Evolutionary conservation across 1,140 invertebrate species (phyloP).

Genomic region (Drosophila mauritiana): DNA sequence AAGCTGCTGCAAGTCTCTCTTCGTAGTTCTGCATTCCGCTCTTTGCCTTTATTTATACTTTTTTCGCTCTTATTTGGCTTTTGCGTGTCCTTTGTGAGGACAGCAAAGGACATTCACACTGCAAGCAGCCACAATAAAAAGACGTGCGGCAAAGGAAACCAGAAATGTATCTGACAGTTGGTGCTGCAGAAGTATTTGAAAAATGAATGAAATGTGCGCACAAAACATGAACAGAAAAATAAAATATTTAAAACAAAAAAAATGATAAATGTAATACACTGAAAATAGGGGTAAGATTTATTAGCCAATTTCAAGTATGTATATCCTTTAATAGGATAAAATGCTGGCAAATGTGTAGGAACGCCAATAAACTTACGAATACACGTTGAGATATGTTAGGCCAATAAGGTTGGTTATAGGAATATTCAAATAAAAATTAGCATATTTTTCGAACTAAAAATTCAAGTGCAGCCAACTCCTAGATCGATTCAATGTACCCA

Average conservation of each 20-base stretch:
- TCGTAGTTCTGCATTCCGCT: slow-evolving; percentile 13
- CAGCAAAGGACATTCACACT: slow-evolving; percentile 74
- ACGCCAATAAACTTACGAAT: too few relatives aligned
- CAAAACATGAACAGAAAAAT: slow-evolving; percentile 17
- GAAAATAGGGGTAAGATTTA: neutral
- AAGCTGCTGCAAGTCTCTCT: slow-evolving; percentile 21
- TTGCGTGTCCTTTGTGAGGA: slow-evolving; percentile 73
- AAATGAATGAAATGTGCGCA: slow-evolving; percentile 59
- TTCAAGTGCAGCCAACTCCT: neutral
- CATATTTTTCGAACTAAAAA: neutral
- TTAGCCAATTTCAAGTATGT: neutral
- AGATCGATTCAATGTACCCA: neutral
- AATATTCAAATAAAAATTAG: too few relatives aligned
- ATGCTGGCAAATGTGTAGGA: too few relatives aligned
- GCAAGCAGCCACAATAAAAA: slow-evolving; percentile 53
- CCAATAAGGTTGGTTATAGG: too few relatives aligned
- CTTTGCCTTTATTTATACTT: neutral
- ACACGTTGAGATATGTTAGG: too few relatives aligned
- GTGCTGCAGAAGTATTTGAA: slow-evolving; percentile 67
- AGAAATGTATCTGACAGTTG: slow-evolving; percentile 77
- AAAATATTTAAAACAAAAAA: slow-evolving; percentile 3
- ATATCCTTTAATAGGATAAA: too few relatives aligned
- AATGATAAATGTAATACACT: slow-evolving; percentile 1
- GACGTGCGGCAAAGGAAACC: slow-evolving; percentile 34
- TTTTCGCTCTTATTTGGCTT: slow-evolving; percentile 10